Evolutionary conservation across 2,888 invertebrate genomes (phyloP).

Genomic region (Leptinotarsa rubiginosa): DNA sequence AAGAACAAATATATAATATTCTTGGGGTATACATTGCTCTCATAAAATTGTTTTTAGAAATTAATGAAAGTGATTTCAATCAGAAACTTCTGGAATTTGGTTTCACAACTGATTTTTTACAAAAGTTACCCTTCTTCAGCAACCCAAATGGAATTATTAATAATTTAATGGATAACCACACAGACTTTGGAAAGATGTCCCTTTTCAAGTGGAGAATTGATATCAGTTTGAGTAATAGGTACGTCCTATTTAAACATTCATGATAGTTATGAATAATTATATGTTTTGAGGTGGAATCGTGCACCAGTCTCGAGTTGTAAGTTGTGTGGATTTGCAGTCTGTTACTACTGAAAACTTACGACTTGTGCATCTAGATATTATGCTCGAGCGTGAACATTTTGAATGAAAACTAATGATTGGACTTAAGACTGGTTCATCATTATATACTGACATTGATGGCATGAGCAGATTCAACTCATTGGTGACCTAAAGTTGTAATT

Average conservation of each 20-base stretch:
- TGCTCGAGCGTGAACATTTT: too few relatives aligned
- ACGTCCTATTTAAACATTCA: conserved; percentile 24
- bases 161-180: conserved; percentile 47
- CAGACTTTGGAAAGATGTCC: conserved; percentile 47
- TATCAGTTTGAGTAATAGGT: conserved; percentile 61
- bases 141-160: conserved; percentile 51
- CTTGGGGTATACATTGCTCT: conserved; percentile 54
- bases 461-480: too few relatives aligned
- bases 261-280: not conserved
- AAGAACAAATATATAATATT: conserved; percentile 51
- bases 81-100: conserved; percentile 53
- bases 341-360: too few relatives aligned
- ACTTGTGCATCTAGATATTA: too few relatives aligned
- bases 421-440: too few relatives aligned
- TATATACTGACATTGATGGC: too few relatives aligned
- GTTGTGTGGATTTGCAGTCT: too few relatives aligned
- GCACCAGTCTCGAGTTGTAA: too few relatives aligned
- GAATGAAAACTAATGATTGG: too few relatives aligned
- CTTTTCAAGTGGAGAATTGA: conserved; percentile 60
- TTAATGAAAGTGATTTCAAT: conserved; percentile 55
- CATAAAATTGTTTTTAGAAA: conserved; percentile 50
- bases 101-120: conserved; percentile 56
- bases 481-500: too few relatives aligned
- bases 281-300: too few relatives aligned
- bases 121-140: conserved; percentile 54